Base-by-base conservation (phyloP, 2,888 invertebrate genomes). In the Chrysolina oricalcia region DNA sequence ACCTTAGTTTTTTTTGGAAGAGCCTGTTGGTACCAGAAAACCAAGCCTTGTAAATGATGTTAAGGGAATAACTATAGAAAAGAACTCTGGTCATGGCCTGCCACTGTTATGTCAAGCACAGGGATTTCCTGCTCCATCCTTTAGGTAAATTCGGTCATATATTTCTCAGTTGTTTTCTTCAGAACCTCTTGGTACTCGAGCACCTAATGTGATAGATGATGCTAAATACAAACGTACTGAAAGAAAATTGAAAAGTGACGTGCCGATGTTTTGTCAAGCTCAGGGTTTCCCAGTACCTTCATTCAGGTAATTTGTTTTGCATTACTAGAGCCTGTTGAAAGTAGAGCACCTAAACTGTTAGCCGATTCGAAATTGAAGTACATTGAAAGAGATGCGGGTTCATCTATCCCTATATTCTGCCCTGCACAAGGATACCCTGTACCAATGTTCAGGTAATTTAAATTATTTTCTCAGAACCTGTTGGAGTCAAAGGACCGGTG, bases 401-500 rank as follows among this genome's bases (percentile, higher is more conserved):
- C 76, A 19, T 80, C 80, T 70, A 74, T 83, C 35, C 79, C 82
- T n/a, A 83, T 92, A 53, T 84, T 90, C 70, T 91, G 91, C 82
- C 90, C 90, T 80, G 91, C 91, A 35, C 91, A 92, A 88, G 91
- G 91, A 80, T 92, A 89, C 81, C 91, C 92, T 43, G 88, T 90
- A 72, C 92, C 92, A 77, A 83, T 88, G 81, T 91, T 91, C 89
- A 91, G 91, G 76, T 77, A 75, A 76, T 77, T 73, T 64, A 5
- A 56, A 68, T 74, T 46, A 74, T 72, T 86, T 89, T 89, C 81
- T 35, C 90, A 92, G 92, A 93, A 90, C 92, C 92, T 56, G 92
- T 94, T 85, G 93, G 94, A 87, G 92, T 92, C 82, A 94, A 93
- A 88, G 92, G 93, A 81, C 94, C 94, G 75, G 92, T 93, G 82